These are phyloP conservation scores for Capromys pilorides DNA, from an alignment of 2,797 vertebrate species.

Conservation along the genomic window DNA sequence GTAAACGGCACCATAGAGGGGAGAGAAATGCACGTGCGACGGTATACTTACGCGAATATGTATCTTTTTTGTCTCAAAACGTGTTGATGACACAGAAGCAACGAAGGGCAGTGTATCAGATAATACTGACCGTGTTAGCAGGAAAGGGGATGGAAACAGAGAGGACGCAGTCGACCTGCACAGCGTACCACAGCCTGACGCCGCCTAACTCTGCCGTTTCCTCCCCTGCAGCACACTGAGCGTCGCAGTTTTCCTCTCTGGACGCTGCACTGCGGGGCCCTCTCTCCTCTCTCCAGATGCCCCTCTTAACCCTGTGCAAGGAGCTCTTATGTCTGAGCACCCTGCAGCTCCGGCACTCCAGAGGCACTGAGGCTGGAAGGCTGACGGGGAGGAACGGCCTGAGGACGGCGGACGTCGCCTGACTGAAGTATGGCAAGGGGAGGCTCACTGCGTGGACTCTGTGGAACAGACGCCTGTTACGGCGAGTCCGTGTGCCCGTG, in stretches of 20 bases:
- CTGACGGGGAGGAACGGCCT: rapidly evolving
- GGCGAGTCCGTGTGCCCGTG: background rate
- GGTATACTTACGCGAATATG: no score
- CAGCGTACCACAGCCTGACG: background rate
- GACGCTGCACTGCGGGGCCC: background rate
- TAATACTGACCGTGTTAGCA: background rate
- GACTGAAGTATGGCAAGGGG: background rate
- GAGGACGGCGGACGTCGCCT: background rate
- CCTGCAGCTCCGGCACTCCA: background rate
- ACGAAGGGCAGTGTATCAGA: background rate
- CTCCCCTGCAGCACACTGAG: constrained; percentile 2
- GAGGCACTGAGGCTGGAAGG: background rate
- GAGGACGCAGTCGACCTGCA: background rate
- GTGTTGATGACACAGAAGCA: background rate
- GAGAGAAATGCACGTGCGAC: background rate
- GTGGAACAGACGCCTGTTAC: background rate
- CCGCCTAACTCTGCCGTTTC: background rate
- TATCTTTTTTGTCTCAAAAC: no score
- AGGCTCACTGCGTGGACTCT: background rate
- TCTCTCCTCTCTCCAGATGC: background rate
- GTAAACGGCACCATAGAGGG: background rate
- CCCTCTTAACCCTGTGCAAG: background rate
- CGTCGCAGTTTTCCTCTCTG: background rate
- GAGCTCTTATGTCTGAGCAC: background rate
- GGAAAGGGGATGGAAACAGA: background rate